Conservation (phyloP, 2,113 vertebrate genomes). For the Marmota flaviventris region DNA sequence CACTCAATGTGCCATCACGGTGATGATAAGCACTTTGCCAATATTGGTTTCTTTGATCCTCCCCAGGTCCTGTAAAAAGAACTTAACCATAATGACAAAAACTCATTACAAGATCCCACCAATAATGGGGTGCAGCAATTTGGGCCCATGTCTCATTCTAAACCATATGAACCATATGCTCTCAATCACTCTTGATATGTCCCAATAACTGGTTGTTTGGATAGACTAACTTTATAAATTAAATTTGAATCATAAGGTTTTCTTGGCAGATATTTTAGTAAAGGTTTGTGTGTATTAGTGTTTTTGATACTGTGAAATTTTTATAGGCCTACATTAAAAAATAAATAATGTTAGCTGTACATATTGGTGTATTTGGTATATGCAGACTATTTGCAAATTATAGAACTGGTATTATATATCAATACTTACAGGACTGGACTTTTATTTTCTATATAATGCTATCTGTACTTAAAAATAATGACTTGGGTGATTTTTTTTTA, state of each 20-base stretch:
- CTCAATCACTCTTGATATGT: neutral
- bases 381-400: neutral
- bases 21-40: neutral
- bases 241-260: conserved; percentile 41
- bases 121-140: neutral
- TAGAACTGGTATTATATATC: neutral
- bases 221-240: neutral
- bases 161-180: neutral
- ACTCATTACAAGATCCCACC: too few relatives aligned
- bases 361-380: neutral
- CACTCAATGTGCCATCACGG: neutral
- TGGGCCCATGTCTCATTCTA: neutral
- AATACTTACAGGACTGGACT: neutral
- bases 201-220: neutral
- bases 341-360: neutral
- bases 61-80: neutral
- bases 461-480: neutral
- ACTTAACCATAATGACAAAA: neutral
- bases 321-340: neutral
- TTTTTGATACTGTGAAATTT: neutral
- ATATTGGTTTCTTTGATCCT: neutral
- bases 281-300: conserved; percentile 37
- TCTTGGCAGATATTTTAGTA: conserved; percentile 30
- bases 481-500: neutral
- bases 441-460: neutral